Evolutionary conservation across 2,888 invertebrate species (phyloP).

Genomic region (Strigamia transsilvanica): DNA sequence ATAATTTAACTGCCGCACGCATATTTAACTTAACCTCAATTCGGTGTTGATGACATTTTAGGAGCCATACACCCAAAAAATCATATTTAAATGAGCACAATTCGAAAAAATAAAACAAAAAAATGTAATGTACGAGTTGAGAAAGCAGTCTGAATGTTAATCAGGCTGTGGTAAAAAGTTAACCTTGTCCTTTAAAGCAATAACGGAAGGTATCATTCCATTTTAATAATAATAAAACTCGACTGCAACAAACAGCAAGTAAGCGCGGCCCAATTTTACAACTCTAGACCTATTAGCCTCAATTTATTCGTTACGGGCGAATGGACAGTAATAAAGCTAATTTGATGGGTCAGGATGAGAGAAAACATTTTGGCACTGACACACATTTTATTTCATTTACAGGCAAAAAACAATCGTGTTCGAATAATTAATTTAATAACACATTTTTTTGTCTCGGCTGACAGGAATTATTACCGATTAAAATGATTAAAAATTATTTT

Average conservation of each 20-base stretch:
- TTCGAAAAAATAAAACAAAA: not conserved
- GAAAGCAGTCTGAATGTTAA: conserved; percentile 10
- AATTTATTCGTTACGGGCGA: conserved; percentile 47
- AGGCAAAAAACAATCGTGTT: no score
- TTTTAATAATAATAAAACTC: not conserved
- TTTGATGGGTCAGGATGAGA: conserved; percentile 29
- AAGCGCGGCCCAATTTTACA: not conserved
- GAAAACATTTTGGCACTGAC: conserved; percentile 41
- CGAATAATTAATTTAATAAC: not conserved
- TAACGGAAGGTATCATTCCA: conserved; percentile 15
- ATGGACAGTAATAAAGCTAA: conserved; percentile 3
- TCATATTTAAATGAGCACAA: not conserved
- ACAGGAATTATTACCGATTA: no score
- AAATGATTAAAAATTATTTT: no score
- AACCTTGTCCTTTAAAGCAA: conserved; percentile 18
- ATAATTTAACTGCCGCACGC: not conserved
- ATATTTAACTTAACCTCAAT: conserved; percentile 35
- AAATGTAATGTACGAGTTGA: not conserved
- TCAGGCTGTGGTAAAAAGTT: conserved; percentile 16
- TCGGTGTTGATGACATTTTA: not conserved
- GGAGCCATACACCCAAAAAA: not conserved
- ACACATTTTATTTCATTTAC: not conserved
- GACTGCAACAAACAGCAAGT: not conserved
- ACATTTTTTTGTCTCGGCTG: not conserved
- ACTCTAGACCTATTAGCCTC: conserved; percentile 27